Evolutionary conservation across 2,113 vertebrate genomes (phyloP).

Genomic region (Gopherus evgoodei): DNA sequence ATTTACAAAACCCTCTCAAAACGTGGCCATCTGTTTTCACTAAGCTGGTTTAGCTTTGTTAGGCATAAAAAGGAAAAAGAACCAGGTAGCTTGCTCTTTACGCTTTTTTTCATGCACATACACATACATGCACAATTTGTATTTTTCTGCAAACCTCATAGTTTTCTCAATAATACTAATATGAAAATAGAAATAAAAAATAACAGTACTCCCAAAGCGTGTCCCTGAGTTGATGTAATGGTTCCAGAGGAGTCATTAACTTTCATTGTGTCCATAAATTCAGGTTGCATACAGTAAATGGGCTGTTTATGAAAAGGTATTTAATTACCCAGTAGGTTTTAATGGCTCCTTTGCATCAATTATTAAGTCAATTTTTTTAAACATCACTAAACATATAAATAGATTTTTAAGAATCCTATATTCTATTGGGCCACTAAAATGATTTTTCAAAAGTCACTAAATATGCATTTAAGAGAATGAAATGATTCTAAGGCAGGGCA

Average conservation of each 20-base stretch:
- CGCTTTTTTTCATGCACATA: not conserved
- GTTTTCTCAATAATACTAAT: constrained; percentile 45
- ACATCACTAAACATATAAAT: constrained; percentile 54
- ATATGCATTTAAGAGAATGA: constrained; percentile 65
- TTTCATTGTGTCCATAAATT: constrained; percentile 71
- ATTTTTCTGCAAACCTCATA: constrained; percentile 14
- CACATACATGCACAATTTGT: not conserved
- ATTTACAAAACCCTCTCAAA: constrained; percentile 48
- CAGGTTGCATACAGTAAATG: constrained; percentile 49
- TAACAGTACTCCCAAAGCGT: constrained; percentile 38
- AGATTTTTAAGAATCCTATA: constrained; percentile 11
- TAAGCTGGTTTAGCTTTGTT: not conserved
- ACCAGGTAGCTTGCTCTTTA: not conserved
- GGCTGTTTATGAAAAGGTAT: constrained; percentile 60
- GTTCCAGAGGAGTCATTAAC: constrained; percentile 50
- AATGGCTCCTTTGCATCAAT: constrained; percentile 70
- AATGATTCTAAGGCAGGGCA: constrained; percentile 69
- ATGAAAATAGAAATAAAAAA: constrained; percentile 45
- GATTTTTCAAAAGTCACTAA: constrained; percentile 69
- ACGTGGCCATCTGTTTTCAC: not conserved
- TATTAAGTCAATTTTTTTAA: constrained; percentile 74
- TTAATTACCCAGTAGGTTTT: constrained; percentile 71
- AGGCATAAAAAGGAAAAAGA: constrained; percentile 1
- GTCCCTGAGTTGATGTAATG: constrained; percentile 33
- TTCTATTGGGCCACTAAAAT: constrained; percentile 50